Percentiles rank a stretch among this genome's conserved stretches.
Evolutionary conservation across 1,140 invertebrate genomes (phyloP).

Genomic region (Ceratoteleas bidentatus): DNA sequence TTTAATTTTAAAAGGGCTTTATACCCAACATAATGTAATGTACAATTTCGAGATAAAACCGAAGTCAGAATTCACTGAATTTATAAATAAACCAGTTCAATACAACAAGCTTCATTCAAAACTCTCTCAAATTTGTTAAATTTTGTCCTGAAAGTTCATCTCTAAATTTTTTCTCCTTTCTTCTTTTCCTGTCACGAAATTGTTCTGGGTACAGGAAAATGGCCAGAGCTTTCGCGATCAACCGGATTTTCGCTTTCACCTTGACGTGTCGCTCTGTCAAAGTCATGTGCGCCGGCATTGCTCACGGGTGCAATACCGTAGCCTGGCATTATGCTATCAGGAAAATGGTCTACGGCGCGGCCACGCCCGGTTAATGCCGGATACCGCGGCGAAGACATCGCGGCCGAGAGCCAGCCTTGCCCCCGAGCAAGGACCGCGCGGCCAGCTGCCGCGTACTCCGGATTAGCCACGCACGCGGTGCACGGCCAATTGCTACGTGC

Average conservation of each 20-base stretch:
- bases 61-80: no score
- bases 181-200: no score
- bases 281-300: slow-evolving; percentile 39
- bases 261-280: slow-evolving; percentile 49
- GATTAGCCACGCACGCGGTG: slow-evolving; percentile 51
- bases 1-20: no score
- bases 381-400: slow-evolving; percentile 54
- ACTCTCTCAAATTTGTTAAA: no score
- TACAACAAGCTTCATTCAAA: no score
- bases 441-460: slow-evolving; percentile 37
- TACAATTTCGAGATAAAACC: no score
- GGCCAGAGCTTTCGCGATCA: slow-evolving; percentile 38
- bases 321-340: slow-evolving; percentile 65
- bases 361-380: slow-evolving; percentile 64
- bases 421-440: slow-evolving; percentile 53
- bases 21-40: no score
- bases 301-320: slow-evolving; percentile 60
- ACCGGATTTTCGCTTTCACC: slow-evolving; percentile 42
- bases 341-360: slow-evolving; percentile 58
- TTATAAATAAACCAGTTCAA: no score
- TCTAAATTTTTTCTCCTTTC: no score
- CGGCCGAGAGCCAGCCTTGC: slow-evolving; percentile 52
- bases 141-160: no score
- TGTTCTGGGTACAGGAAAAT: slow-evolving; percentile 5
- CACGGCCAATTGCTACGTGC: slow-evolving; percentile 46